Percentiles rank a stretch among this genome's conserved stretches.
These are phyloP conservation scores for Acrobasis repandana DNA, from an alignment of 2,888 invertebrate genomes.

Conservation along the genomic window DNA sequence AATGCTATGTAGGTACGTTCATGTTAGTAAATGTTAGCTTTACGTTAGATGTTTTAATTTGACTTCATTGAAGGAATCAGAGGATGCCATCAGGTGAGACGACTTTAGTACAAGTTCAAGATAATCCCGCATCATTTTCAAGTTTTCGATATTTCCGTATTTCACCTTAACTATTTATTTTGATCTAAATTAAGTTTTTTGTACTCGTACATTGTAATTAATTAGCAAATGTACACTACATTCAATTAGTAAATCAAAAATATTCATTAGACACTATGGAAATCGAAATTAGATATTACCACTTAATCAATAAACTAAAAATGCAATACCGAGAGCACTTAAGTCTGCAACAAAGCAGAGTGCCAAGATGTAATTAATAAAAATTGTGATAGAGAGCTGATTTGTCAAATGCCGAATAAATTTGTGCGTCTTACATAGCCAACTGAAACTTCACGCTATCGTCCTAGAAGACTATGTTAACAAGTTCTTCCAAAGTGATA, in stretches of 20 bases:
- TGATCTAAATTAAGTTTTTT: background rate
- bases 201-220: background rate
- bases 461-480: no score
- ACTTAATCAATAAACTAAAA: no score
- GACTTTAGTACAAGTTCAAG: constrained; percentile 26
- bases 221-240: background rate
- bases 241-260: background rate
- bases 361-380: no score
- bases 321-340: no score
- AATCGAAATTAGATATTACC: no score
- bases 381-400: no score
- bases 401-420: no score
- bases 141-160: constrained; percentile 16
- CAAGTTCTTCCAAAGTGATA: no score
- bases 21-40: constrained; percentile 46
- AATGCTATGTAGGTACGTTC: constrained; percentile 18
- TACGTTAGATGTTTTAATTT: constrained; percentile 56
- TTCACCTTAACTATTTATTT: background rate
- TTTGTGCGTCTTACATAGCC: no score
- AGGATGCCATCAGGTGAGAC: constrained; percentile 60
- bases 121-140: constrained; percentile 14
- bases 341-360: no score
- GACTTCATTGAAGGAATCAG: constrained; percentile 49
- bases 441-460: no score
- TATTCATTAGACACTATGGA: no score